Evolutionary conservation across 2,113 vertebrate species (phyloP).

Genomic region (Ceyx margarethae): DNA sequence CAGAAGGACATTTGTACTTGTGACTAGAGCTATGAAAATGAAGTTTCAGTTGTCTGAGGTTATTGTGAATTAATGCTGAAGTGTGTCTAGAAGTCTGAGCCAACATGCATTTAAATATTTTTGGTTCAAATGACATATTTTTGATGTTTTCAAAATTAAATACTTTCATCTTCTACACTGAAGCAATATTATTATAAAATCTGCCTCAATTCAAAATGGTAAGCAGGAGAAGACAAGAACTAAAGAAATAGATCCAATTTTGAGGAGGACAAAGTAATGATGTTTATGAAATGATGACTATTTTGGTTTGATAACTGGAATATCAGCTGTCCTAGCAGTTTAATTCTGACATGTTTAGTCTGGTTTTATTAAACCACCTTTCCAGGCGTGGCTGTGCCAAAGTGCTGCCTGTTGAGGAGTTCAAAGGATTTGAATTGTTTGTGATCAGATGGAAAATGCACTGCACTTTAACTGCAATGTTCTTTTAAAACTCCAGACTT

Average conservation of each 20-base stretch:
- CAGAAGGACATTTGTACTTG: background rate
- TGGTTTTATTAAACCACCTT: background rate
- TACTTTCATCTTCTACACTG: background rate
- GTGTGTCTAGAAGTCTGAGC: background rate
- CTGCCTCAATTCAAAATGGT: background rate
- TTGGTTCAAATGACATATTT: background rate
- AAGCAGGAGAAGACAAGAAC: background rate
- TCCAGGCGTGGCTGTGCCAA: background rate
- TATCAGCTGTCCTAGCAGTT: background rate
- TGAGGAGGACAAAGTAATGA: background rate
- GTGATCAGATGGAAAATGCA: constrained; percentile 43
- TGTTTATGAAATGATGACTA: background rate
- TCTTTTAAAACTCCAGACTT: background rate
- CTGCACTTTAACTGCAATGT: constrained; percentile 30
- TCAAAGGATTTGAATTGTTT: constrained; percentile 58
- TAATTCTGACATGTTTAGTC: background rate
- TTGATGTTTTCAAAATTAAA: background rate
- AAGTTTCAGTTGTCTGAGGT: background rate
- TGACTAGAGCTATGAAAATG: background rate
- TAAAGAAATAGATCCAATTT: background rate
- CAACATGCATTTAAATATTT: background rate
- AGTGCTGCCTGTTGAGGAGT: background rate
- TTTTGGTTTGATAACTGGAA: background rate
- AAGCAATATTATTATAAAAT: background rate
- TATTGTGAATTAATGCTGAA: background rate